phyloP scores from a whole-genome alignment of 2,113 vertebrate species.

The Cavia porcellus region DNA sequence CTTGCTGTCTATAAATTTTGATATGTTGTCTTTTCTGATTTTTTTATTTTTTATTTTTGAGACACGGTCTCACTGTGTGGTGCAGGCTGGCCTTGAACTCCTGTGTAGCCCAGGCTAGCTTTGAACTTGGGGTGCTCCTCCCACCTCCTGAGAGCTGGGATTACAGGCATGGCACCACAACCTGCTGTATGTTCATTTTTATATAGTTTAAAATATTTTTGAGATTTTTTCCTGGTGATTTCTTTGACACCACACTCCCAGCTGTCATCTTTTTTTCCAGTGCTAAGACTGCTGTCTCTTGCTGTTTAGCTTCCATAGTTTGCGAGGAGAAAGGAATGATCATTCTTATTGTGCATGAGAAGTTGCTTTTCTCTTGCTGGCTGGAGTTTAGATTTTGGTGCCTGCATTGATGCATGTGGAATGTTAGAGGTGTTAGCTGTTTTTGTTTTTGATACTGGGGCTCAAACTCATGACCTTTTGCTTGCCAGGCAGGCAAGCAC shows the following conservation, averaged over 20 bases:
- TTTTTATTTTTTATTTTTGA: neutral
- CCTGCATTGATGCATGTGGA: neutral
- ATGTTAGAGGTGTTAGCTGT: fast-evolving
- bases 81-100: too few species aligned
- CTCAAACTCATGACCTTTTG: neutral
- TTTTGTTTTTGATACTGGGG: neutral
- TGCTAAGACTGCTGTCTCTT: neutral
- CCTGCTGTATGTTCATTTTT: neutral
- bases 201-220: neutral
- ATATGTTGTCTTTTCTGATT: too few species aligned
- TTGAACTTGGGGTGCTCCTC: neutral
- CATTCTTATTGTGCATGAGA: neutral
- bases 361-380: neutral
- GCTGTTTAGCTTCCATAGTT: neutral
- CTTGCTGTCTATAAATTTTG: neutral
- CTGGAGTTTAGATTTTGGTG: neutral
- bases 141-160: neutral
- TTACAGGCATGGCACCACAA: neutral
- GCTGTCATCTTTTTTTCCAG: neutral
- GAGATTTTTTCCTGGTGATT: neutral
- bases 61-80: neutral
- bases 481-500: neutral
- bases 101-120: neutral
- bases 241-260: neutral
- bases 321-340: neutral